Percentiles rank a stretch among this genome's conserved stretches.
phyloP scores from a whole-genome alignment of 2,113 vertebrate species.

The Dolichotis patagonum region DNA sequence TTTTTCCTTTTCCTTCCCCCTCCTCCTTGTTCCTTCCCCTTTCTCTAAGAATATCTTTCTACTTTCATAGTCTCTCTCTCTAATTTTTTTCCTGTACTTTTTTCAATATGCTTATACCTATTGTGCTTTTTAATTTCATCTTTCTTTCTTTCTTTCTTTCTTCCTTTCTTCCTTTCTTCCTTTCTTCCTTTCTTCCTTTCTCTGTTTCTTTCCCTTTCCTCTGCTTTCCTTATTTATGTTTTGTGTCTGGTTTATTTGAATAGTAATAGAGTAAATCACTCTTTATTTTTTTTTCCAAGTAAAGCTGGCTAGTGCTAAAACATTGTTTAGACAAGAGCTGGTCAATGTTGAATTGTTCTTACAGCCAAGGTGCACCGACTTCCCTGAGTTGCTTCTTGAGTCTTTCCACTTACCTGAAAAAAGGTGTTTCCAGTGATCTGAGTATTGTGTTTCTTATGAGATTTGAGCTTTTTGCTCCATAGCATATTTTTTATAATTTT shows the following conservation, averaged over 20 bases:
- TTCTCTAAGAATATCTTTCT: not conserved
- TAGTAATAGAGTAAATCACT: not conserved
- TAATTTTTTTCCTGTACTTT: constrained; percentile 85
- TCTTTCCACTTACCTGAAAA: not conserved
- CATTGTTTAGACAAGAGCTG: not conserved
- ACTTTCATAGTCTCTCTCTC: not conserved
- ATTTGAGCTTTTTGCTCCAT: not conserved
- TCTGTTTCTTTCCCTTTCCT: not conserved
- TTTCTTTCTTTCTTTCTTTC: too few relatives aligned
- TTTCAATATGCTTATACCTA: constrained; percentile 67
- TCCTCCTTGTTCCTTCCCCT: constrained; percentile 21
- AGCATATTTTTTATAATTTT: not conserved
- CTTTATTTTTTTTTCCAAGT: not conserved
- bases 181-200: constrained; percentile 43
- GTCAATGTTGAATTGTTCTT: not conserved
- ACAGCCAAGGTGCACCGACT: accelerated
- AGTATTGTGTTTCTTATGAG: not conserved
- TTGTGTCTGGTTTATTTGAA: not conserved
- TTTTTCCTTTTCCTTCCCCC: not conserved
- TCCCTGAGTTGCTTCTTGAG: not conserved
- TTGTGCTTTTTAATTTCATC: constrained; percentile 92
- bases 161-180: constrained; percentile 79
- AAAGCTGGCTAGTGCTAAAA: not conserved
- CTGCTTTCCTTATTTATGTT: not conserved
- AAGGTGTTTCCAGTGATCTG: not conserved